These are phyloP conservation scores for Spodoptera frugiperda DNA, from an alignment of 1,140 invertebrate species.

Conservation along the genomic window DNA sequence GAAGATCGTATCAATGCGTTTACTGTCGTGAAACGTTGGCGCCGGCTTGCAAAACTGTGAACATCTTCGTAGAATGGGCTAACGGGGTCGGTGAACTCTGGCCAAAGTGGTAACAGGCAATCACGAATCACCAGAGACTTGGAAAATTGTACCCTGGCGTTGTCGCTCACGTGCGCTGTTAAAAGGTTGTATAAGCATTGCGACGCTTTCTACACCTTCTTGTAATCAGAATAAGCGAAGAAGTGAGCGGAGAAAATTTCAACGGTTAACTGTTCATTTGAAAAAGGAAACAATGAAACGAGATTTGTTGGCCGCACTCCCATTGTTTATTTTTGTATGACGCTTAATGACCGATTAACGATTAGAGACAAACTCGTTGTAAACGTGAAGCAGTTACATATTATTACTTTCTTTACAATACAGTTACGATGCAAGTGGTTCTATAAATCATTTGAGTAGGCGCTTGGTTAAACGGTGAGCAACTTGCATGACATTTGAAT, in stretches of 20 bases:
- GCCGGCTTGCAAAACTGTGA: conserved; percentile 51
- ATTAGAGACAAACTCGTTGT: conserved; percentile 12
- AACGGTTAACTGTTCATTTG: conserved; percentile 71
- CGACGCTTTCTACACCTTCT: conserved; percentile 77
- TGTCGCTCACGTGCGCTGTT: conserved; percentile 59
- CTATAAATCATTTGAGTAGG: neutral
- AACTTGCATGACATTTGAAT: conserved; percentile 25
- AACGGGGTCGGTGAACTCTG: conserved; percentile 67
- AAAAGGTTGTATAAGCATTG: conserved; percentile 76
- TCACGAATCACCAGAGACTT: conserved; percentile 68
- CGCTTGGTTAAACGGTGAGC: conserved; percentile 1
- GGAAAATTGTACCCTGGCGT: conserved; percentile 58
- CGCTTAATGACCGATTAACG: conserved; percentile 39
- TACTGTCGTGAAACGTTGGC: conserved; percentile 51
- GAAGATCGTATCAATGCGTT: conserved; percentile 33
- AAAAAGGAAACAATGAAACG: conserved; percentile 71
- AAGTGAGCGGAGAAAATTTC: conserved; percentile 81
- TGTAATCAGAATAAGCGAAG: conserved; percentile 76
- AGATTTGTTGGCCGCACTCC: conserved; percentile 54
- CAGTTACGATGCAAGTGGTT: neutral
- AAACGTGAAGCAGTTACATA: neutral
- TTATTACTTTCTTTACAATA: neutral
- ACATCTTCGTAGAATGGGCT: conserved; percentile 60
- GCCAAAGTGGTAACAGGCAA: conserved; percentile 61
- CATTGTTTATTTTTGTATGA: conserved; percentile 5